phyloP scores from a whole-genome alignment of 2,888 invertebrate genomes.

The Leptopilina myrica region DNA sequence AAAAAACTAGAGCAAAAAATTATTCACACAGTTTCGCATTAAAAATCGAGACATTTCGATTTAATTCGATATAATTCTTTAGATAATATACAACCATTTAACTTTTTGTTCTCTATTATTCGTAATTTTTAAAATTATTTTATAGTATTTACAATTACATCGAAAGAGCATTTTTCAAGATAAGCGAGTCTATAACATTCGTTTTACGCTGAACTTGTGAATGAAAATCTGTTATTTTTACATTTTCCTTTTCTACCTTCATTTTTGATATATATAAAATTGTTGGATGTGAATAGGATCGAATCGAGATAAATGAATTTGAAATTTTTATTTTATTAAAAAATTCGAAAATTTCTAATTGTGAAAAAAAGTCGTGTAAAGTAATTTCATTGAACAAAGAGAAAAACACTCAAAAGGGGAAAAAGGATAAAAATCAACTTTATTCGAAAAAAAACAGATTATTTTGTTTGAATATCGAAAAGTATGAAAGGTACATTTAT shows the following conservation, averaged over 20 bases:
- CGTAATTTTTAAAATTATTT: not conserved
- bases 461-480: too few species aligned
- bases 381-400: too few species aligned
- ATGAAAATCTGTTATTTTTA: conserved; percentile 4
- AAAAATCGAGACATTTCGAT: conserved; percentile 4
- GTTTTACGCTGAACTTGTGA: not conserved
- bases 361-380: too few species aligned
- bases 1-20: not conserved
- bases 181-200: not conserved
- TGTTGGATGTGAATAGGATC: too few species aligned
- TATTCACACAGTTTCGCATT: conserved; percentile 1
- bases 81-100: conserved; percentile 17
- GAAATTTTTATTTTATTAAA: too few species aligned
- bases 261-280: not conserved
- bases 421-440: too few species aligned
- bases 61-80: not conserved
- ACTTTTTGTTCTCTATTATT: too few species aligned
- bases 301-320: too few species aligned
- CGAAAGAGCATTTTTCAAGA: not conserved
- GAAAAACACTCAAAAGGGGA: too few species aligned
- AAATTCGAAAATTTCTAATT: too few species aligned
- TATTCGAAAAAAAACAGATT: too few species aligned
- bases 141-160: conserved; percentile 32
- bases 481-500: too few species aligned
- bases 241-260: not conserved